Evolutionary conservation across 1,140 invertebrate species (phyloP), one percentile per base, ranked within the genome.

Genomic region (Ceratina calcarata): DNA sequence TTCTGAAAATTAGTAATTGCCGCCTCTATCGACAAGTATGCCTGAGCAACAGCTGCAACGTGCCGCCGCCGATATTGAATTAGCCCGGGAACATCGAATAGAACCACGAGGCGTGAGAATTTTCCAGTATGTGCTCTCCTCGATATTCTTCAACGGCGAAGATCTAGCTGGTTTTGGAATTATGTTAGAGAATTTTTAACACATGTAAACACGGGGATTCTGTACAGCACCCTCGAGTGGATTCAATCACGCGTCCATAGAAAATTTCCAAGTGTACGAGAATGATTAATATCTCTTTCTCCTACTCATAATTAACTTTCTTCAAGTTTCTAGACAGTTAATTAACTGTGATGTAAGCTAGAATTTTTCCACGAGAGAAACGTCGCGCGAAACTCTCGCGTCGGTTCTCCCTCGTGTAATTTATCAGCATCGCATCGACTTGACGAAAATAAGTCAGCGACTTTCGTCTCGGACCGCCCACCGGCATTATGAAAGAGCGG

Each of bases 1-100:
- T 49, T 49, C 24, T 3, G 66, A 77, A 53, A 70, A 77, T 70
- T 78, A 70, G 68, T 71, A 71, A 78, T 55, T 71, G 24, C 58
- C 75, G 60, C 12, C 37, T 8, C 16, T 69, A 76, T 76, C 53
- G 74, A 69, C 37, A 45, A 76, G 37, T 76, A 76, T 37, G 61
- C 20, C 20, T 53, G 32, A 27, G 55, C 55, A 37, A 58, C 65
- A 68, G 64, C 74, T 68, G 65, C 37, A n/a, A 16, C 15, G 16
- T 45, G 37, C 37, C 10, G 10, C 37, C 37, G 15, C 64, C n/a
- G 37, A 76, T 76, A 76, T 76, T 51, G 55, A 76, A 69, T 69
- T 58, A 69, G 18, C 66, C 15, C 24, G 13, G 15, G 65, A 55
- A 1, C 53, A 16, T 22, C 13, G 16, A 68, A 24, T 24, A 18